Evolutionary conservation across 53 echinoderm and acorn worm species (phyloP), one percentile per base, ranked within the genome.

Genomic region (Holothuria leucospilota): DNA sequence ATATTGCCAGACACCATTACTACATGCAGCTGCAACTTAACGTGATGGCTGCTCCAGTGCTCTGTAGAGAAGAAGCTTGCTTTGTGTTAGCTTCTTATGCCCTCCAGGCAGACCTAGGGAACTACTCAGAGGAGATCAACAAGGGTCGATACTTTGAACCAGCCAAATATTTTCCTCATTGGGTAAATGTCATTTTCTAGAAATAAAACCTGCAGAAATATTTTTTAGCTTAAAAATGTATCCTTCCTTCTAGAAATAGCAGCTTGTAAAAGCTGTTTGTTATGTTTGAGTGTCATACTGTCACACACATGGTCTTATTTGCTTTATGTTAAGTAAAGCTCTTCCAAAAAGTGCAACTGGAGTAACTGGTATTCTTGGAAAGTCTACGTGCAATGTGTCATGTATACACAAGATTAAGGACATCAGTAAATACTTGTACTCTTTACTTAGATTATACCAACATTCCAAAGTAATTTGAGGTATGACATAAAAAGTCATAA

Each of bases 31-130:
- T 99, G 86, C 93, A 95, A 89, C 91, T 93, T 42, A 99, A 95
- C 53, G 92, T 99, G 60, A 86, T 99, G 66, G 85, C 93, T 88
- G 94, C 99, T 69, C 99, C 99, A 67, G 95, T 99, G 71, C 89
- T 90, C 81, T 95, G 95, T 86, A 86, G 94, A 4, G 99, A 99
- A 82, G 99, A 99, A 73, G 95, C 95, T 53, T 95, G 92, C 86
- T 99, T 99, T 42, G 90, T 99, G 49, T 89, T 99, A 56, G 95
- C 99, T 18, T 95, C 99, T 51, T 99, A 99, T 62, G 93, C 99
- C 62, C 90, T 99, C 25, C 99, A 99, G 82, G 99, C 99, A 8
- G 99, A 99, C 86, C 88, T 95, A 8, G 99, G 99, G 6, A 95
- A 99, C 90, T 94, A 93, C 84, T 92, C 93, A 14, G 92, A 95